Conservation (phyloP, 2,888 invertebrate species). For the Caenorhabditis sp. region DNA sequence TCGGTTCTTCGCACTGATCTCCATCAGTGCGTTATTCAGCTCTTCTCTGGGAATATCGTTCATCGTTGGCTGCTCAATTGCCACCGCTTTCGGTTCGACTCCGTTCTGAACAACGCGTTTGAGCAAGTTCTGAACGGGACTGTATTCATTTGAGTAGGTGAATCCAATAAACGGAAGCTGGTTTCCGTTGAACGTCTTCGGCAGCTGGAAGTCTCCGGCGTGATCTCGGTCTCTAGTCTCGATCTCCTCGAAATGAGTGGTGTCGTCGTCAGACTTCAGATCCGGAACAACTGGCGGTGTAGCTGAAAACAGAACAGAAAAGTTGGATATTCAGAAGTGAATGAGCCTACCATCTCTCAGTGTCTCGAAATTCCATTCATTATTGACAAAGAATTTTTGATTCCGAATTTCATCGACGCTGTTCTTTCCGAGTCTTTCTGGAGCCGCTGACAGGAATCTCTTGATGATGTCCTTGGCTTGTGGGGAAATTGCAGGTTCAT, state of each 20-base stretch:
- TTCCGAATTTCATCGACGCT: constrained; percentile 94
- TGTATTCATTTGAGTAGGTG: constrained; percentile 89
- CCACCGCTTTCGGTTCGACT: neutral
- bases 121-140: constrained; percentile 47
- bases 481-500: constrained; percentile 91
- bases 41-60: constrained; percentile 35
- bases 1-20: constrained; percentile 20
- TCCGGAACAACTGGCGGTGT: constrained; percentile 97
- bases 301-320: constrained; percentile 66
- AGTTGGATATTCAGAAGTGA: too few relatives aligned
- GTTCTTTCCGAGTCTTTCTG: constrained; percentile 86
- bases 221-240: constrained; percentile 55
- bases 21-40: constrained; percentile 9
- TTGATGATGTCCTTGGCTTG: constrained; percentile 80
- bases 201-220: constrained; percentile 94
- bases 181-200: constrained; percentile 97
- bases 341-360: constrained; percentile 85
- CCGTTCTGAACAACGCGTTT: constrained; percentile 15
- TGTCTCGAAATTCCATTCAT: constrained; percentile 97
- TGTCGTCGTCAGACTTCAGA: constrained; percentile 94
- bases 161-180: constrained; percentile 98
- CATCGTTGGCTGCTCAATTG: constrained; percentile 4
- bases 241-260: constrained; percentile 96
- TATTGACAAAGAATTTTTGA: constrained; percentile 95
- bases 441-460: constrained; percentile 87